Conservation (phyloP, 2,113 vertebrate genomes). For the Mesembrinibis cayennensis region DNA sequence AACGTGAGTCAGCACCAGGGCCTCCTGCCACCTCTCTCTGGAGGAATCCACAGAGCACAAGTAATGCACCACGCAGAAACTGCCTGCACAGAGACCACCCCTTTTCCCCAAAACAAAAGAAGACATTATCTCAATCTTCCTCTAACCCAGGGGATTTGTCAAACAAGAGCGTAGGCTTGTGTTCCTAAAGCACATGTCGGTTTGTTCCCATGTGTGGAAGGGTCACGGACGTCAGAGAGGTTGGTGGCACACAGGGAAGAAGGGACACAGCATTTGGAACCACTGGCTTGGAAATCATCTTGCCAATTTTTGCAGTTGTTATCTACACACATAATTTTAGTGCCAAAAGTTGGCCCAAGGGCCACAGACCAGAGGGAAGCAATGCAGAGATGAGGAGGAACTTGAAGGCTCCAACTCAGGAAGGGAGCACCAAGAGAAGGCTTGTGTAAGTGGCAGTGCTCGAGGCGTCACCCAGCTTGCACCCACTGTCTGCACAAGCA, state of each 20-base stretch:
- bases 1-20: background rate
- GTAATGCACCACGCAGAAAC: background rate
- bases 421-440: background rate
- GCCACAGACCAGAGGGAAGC: background rate
- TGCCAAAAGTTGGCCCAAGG: background rate
- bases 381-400: background rate
- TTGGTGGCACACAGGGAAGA: background rate
- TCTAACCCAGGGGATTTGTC: background rate
- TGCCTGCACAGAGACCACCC: slow-evolving; percentile 7
- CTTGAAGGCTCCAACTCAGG: background rate
- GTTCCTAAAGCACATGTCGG: background rate
- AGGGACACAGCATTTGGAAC: background rate
- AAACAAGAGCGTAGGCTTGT: background rate
- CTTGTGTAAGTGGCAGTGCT: background rate
- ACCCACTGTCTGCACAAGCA: background rate
- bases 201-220: background rate
- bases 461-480: background rate
- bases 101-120: background rate
- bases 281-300: background rate
- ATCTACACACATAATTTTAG: background rate
- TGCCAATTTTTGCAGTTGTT: background rate
- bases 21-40: background rate
- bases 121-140: background rate
- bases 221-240: background rate
- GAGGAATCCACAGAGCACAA: background rate